phyloP scores from a whole-genome alignment of 2,888 invertebrate genomes.

The Drosophila borborema region DNA sequence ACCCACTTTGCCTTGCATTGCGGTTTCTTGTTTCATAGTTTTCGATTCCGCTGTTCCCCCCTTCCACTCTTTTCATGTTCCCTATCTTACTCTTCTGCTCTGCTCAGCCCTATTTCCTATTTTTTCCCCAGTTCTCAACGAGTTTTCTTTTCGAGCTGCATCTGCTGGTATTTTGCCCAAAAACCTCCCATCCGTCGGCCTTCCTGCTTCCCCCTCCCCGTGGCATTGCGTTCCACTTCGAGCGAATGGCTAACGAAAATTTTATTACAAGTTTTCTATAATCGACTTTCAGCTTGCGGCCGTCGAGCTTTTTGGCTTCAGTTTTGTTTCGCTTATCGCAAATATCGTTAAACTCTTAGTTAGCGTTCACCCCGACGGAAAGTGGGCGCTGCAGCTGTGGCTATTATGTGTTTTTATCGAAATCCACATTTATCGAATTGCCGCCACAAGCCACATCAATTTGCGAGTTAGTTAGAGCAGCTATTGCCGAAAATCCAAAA shows the following conservation, averaged over 20 bases:
- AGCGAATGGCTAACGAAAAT: slow-evolving; percentile 69
- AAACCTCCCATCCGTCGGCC: no score
- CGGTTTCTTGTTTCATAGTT: slow-evolving; percentile 67
- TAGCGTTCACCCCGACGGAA: slow-evolving; percentile 4
- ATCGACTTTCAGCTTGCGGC: slow-evolving; percentile 71
- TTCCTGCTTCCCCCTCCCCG: background rate
- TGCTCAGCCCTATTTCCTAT: slow-evolving; percentile 22
- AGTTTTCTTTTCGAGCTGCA: slow-evolving; percentile 38
- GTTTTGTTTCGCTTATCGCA: slow-evolving; percentile 53
- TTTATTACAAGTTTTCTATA: slow-evolving; percentile 79
- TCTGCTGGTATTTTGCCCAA: slow-evolving; percentile 12
- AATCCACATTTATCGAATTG: slow-evolving; percentile 31
- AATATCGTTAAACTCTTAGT: slow-evolving; percentile 62
- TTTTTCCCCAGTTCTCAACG: slow-evolving; percentile 17
- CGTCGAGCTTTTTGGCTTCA: slow-evolving; percentile 42
- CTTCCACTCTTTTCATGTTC: background rate
- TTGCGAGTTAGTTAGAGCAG: background rate
- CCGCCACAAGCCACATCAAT: slow-evolving; percentile 9
- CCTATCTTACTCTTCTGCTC: background rate
- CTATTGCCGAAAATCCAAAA: background rate
- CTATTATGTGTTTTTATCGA: slow-evolving; percentile 29
- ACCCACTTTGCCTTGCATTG: slow-evolving; percentile 20
- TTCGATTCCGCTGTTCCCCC: slow-evolving; percentile 45
- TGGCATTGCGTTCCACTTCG: slow-evolving; percentile 54
- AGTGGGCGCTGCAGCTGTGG: slow-evolving; percentile 16